Evolutionary conservation across 2,113 vertebrate species (phyloP).

Genomic region (Melierax canorus): DNA sequence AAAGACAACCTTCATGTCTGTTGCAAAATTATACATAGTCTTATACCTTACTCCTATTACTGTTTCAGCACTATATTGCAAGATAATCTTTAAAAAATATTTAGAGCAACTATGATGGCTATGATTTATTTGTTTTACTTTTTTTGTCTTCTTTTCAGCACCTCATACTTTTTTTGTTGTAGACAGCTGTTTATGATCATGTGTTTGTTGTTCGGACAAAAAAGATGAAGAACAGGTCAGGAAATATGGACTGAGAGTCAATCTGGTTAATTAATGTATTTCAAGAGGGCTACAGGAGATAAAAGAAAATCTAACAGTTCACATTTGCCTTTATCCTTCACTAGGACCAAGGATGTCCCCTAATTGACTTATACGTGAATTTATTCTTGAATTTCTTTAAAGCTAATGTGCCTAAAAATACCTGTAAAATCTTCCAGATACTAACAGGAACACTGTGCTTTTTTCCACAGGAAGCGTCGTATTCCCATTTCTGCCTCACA

Average conservation of each 20-base stretch:
- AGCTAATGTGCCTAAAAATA: background rate
- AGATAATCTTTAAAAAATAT: background rate
- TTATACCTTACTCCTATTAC: background rate
- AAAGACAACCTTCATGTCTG: background rate
- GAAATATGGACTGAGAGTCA: background rate
- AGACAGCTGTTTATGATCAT: background rate
- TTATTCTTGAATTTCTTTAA: background rate
- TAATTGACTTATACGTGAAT: background rate
- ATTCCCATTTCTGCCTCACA: background rate
- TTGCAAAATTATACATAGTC: background rate
- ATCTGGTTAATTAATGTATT: background rate
- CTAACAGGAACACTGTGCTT: background rate
- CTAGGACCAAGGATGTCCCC: background rate
- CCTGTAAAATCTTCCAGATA: background rate
- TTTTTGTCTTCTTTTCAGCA: background rate
- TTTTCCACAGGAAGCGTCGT: background rate
- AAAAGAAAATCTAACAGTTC: background rate
- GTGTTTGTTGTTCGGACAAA: background rate
- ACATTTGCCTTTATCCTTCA: background rate
- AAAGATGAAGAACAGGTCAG: background rate
- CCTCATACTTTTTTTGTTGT: background rate
- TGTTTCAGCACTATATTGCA: background rate
- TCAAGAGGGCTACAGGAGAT: background rate
- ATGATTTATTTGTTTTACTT: background rate
- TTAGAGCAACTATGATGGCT: background rate